A percentile compares a stretch with the other conserved stretches of the same genome.
These are phyloP conservation scores for Incurvaria masculella DNA, from an alignment of 2,888 invertebrate species.

Conservation along the genomic window DNA sequence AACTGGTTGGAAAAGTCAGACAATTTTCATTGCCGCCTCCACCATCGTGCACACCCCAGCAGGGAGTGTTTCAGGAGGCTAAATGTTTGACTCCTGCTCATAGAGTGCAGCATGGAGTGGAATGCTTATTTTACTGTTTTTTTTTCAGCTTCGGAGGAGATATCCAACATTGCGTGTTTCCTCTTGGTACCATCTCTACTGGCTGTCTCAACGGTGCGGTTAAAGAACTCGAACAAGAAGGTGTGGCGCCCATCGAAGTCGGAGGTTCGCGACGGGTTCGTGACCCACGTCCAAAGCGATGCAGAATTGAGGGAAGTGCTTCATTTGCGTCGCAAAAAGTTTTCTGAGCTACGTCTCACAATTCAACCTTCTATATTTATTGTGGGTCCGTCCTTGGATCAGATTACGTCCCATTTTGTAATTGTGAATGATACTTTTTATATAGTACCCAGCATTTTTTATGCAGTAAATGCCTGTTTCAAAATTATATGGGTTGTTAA, in stretches of 20 bases:
- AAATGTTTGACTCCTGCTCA: too few species aligned
- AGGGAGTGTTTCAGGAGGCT: too few species aligned
- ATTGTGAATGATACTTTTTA: neutral
- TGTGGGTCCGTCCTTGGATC: neutral
- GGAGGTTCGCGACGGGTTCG: neutral
- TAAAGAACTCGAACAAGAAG: neutral
- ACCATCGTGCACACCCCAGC: too few species aligned
- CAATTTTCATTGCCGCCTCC: too few species aligned
- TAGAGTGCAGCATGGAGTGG: too few species aligned
- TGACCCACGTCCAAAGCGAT: neutral
- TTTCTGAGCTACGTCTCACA: neutral
- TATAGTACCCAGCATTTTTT: constrained; percentile 5
- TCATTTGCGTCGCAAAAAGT: neutral
- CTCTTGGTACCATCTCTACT: neutral
- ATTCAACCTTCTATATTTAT: constrained; percentile 1
- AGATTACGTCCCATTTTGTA: neutral
- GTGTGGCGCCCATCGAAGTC: neutral
- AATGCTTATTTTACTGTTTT: too few species aligned
- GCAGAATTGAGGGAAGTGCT: neutral
- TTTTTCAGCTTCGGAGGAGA: too few species aligned
- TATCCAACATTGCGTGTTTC: neutral
- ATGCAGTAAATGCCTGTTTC: constrained; percentile 9
- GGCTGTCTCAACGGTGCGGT: neutral
- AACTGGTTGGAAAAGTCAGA: too few species aligned
- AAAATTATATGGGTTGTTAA: constrained; percentile 8